These are phyloP conservation scores for Aphaenogaster rudis DNA, from an alignment of 1,140 invertebrate species.

Conservation along the genomic window DNA sequence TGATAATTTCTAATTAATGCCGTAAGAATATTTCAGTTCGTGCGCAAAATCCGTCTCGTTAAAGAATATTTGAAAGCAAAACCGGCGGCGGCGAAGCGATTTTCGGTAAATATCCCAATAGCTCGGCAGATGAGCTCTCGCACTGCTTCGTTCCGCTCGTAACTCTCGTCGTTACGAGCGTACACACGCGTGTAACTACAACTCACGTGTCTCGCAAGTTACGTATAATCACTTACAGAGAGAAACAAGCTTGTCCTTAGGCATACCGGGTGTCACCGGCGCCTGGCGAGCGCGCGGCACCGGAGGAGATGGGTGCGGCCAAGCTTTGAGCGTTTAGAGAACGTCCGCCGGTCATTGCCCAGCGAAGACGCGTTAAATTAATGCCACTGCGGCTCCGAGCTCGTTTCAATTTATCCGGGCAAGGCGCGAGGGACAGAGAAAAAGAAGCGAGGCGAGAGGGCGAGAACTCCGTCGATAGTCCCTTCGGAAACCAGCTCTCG, in stretches of 20 bases:
- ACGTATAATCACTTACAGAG: conserved; percentile 48
- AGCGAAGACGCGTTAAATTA: conserved; percentile 57
- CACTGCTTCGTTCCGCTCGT: conserved; percentile 26
- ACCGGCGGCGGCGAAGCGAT: neutral
- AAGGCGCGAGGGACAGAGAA: conserved; percentile 6
- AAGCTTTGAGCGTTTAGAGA: conserved; percentile 62
- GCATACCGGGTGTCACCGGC: conserved; percentile 47
- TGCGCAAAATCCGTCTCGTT: neutral
- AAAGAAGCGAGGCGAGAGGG: conserved; percentile 28
- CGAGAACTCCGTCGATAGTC: neutral
- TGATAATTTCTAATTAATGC: conserved; percentile 9
- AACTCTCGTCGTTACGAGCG: conserved; percentile 47
- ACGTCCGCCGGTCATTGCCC: conserved; percentile 55
- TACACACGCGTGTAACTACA: conserved; percentile 29
- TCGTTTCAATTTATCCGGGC: conserved; percentile 54
- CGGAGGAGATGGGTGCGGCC: conserved; percentile 50
- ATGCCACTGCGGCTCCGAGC: conserved; percentile 31
- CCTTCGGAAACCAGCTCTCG: conserved; percentile 19
- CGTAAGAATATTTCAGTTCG: neutral
- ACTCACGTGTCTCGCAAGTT: conserved; percentile 48
- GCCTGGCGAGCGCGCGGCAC: conserved; percentile 14
- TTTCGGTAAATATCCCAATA: conserved; percentile 13
- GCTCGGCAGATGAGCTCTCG: neutral
- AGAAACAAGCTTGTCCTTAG: conserved; percentile 39
- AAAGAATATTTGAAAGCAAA: neutral